Base-by-base conservation (phyloP, 2,888 invertebrate genomes). In the Epiblema foenella region DNA sequence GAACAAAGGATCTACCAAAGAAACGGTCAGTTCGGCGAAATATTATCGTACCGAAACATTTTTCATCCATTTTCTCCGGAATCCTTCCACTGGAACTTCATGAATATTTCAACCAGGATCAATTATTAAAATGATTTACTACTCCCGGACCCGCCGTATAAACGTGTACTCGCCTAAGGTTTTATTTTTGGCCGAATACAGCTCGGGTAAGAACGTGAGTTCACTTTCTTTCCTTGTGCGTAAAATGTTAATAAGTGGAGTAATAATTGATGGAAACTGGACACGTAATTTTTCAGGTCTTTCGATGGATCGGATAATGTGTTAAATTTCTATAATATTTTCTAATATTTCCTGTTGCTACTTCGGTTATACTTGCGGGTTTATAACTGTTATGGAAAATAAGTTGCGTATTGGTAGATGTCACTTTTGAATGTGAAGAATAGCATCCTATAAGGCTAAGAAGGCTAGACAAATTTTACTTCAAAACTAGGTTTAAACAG, bases 41-140 rank as follows among this genome's bases (percentile, higher is more conserved):
- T 87, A 86, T 87, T 83, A 83, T 80, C 78, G 79, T 74, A 83
- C 78, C 77, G 79, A 81, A 87, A 83, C 87, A 89, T 89, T 91
- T 91, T 89, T 91, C 89, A 89, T 89, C 86, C 85, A 85, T 87
- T 89, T 87, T 85, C 84, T 80, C 80, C 77, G 80, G 82, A 83
- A 85, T 85, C 89, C 87, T 90, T 85, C 85, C 83, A 85, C 77
- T 83, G 84, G 84, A 89, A 87, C 84, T 89, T 89, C 89, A 91
- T 93, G 92, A 92, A 93, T 93, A 92, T 93, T 92, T 91, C 87
- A 87, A 80, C 79, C 82, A 78, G 83, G 89, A 92, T 93, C 90
- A 92, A 92, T 93, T 93, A 93, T 93, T 93, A 91, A 93, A 90
- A 93, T 93, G 91, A 93, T 93, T 92, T 93, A 93, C 89, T 88